phyloP scores from a whole-genome alignment of 2,888 invertebrate species.

The Xestoiulus laeticollis region DNA sequence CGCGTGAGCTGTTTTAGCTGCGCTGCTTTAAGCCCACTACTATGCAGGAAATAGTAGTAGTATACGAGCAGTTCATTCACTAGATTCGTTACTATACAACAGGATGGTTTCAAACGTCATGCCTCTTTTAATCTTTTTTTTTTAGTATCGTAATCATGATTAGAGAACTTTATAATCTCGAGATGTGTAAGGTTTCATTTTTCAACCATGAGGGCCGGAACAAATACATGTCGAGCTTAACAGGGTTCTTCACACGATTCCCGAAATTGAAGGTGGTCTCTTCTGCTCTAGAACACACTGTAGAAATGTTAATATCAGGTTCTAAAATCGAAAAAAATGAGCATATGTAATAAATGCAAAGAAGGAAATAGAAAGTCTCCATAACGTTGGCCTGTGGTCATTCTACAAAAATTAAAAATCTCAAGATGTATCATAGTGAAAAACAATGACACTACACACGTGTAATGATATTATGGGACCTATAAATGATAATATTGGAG shows the following conservation, averaged over 20 bases:
- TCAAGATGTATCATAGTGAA: too few relatives aligned
- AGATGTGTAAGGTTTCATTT: not conserved
- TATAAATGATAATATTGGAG: too few relatives aligned
- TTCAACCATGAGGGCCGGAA: not conserved
- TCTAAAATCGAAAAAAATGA: too few relatives aligned
- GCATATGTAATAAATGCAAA: too few relatives aligned
- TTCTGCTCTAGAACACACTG: too few relatives aligned
- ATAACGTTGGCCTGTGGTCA: too few relatives aligned
- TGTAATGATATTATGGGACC: too few relatives aligned
- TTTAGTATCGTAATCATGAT: not conserved
- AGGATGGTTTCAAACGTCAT: not conserved
- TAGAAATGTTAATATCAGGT: too few relatives aligned
- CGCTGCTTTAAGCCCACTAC: not conserved
- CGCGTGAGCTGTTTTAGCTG: not conserved
- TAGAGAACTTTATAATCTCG: not conserved
- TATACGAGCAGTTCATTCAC: slow-evolving; percentile 16
- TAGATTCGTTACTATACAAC: not conserved
- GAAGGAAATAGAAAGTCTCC: too few relatives aligned
- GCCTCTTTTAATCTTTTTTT: not conserved
- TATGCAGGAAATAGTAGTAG: slow-evolving; percentile 30
- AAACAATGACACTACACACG: too few relatives aligned
- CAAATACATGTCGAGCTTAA: not conserved
- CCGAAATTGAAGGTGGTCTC: not conserved
- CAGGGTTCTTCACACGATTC: not conserved
- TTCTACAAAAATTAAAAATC: too few relatives aligned